Base-by-base conservation (phyloP, 2,797 vertebrate genomes). In the Erethizon dorsatum region DNA sequence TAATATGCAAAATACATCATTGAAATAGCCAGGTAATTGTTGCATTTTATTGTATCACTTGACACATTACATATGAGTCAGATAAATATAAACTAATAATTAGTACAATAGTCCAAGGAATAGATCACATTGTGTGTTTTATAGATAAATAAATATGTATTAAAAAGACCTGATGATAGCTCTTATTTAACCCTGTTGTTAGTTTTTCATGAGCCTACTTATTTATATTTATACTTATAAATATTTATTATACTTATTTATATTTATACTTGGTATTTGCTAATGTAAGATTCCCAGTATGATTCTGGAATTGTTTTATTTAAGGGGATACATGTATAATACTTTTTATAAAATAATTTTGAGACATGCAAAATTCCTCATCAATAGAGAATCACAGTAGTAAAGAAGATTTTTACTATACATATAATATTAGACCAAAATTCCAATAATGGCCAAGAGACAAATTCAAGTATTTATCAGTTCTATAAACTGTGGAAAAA, bases 71-170 rank as follows among this genome's bases (percentile, higher is more conserved):
- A 37, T 47, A 75, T 10, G 41, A 18, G 24, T 5, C 56, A 15
- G 13, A n/a, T 83, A 90, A 83, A 83, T 57, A 33, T n/a, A 92
- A 94, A 89, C 50, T 57, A 47, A 83, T 75, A 88, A 95, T 90
- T 73, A 83, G 13, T 54, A 59, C 12, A 78, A 57, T 67, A 50
- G 12, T 12, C 91, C 52, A 83, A 61, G 52, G 8, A 83, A 61
- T 69, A 65, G 8, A 89, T 56, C 59, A 11, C 11, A 88, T 50
- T 79, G 28, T 20, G 2, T 80, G 6, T n/a, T 75, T 67, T 91
- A 26, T n/a, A 86, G 18, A 63, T 33, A 3, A 95, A 90, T 12
- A 90, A 59, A 90, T 83, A 20, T 56, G n/a, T 54, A 28, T 26
- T 63, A 0, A 33, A 41, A 73, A 75, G 22, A 22, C 5, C 9